Percentiles rank a stretch among this genome's conserved stretches.
phyloP scores from a whole-genome alignment of 1,140 invertebrate species.

The Drosophila lini region DNA sequence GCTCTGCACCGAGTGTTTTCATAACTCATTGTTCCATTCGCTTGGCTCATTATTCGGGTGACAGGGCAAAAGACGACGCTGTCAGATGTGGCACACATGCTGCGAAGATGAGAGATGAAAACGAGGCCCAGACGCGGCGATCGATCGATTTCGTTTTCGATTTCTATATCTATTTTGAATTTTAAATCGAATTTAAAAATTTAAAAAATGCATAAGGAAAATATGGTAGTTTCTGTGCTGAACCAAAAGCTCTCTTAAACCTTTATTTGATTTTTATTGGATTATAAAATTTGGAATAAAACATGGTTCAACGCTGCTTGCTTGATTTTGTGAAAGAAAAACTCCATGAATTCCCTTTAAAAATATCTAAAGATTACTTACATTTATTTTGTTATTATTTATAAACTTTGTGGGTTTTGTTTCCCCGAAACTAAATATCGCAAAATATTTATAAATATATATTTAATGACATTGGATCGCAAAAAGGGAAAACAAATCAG shows the following conservation, averaged over 20 bases:
- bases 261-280: too few species aligned
- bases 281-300: too few species aligned
- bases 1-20: constrained; percentile 11
- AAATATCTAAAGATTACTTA: too few species aligned
- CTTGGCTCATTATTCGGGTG: constrained; percentile 33
- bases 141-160: background rate
- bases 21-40: constrained; percentile 38
- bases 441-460: constrained; percentile 8
- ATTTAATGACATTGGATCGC: constrained; percentile 3
- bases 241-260: too few species aligned
- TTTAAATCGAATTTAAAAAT: background rate
- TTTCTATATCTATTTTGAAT: background rate
- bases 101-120: constrained; percentile 28
- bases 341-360: too few species aligned
- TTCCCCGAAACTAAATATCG: constrained; percentile 7
- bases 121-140: background rate
- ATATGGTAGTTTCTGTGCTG: too few species aligned
- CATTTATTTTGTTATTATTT: background rate
- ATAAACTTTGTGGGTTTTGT: background rate
- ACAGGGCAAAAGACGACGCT: constrained; percentile 28
- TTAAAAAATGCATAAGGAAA: background rate
- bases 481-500: constrained; percentile 31
- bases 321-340: too few species aligned
- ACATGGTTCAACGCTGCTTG: too few species aligned
- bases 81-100: constrained; percentile 45